Evolutionary conservation across 2,888 invertebrate genomes (phyloP), one percentile per base, ranked within the genome.

Genomic region (Bimastos eiseni): DNA sequence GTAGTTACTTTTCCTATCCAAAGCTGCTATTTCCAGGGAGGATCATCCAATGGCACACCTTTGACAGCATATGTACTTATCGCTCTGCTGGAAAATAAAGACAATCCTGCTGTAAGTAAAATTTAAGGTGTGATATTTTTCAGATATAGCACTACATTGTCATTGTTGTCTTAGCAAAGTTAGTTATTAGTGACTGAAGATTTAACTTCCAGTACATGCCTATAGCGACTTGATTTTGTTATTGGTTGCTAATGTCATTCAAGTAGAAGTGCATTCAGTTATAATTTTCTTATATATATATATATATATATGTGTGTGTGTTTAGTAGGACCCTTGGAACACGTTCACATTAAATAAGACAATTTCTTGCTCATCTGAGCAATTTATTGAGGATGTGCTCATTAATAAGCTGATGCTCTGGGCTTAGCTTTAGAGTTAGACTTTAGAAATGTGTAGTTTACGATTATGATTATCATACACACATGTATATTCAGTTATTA

Each of bases 61-160:
- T 95, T 98, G 30, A 97, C 98, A 0, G 98, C 98, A 0, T 97
- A 97, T 94, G 97, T 97, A 0, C 95, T 97, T 0, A 96, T 97
- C 38, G 96, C 98, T 0, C 96, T 98, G 92, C 95, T 97, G 33
- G 97, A 97, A 36, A 92, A 91, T 55, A 83, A 37, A n/a, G 36
- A 91, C 70, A 91, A 89, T 33, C 6, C 11, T 5, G 36, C n/a
- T 8, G 91, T 91, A 38, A 91, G 91, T 90, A 21, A 36, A 24
- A n/a, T 70, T 70, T 1, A 11, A 11, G 4, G 24, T 24, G 24
- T 49, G 11, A 49, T 5, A 3, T n/a, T 1, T n/a, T 8, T 70
- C 6, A 70, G 13, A 70, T n/a, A 4, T n/a, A 70, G n/a, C 6
- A n/a, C 70, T 70, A 8, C 49, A 70, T n/a, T n/a, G n/a, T n/a